These are phyloP conservation scores for Nymphalis io DNA, from an alignment of 1,140 invertebrate genomes.

Conservation along the genomic window DNA sequence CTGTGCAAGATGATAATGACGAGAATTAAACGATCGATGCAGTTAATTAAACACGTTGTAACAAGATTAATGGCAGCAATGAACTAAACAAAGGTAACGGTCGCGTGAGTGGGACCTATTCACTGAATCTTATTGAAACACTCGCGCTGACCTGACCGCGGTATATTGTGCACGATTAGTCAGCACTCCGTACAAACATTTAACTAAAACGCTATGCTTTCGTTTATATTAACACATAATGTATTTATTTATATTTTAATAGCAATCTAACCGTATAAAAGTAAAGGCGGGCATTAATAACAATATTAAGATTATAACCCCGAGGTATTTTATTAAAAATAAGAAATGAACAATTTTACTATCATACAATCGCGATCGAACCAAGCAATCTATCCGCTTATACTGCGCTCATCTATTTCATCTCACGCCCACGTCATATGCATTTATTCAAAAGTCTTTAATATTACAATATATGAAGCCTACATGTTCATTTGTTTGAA, in stretches of 20 bases:
- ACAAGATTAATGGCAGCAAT: slow-evolving; percentile 42
- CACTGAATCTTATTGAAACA: slow-evolving; percentile 36
- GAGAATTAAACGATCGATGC: slow-evolving; percentile 2
- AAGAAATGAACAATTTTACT: too few species aligned
- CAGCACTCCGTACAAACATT: slow-evolving; percentile 19
- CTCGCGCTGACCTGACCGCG: slow-evolving; percentile 10
- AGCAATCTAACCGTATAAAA: too few species aligned
- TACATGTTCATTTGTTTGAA: too few species aligned
- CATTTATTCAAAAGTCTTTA: too few species aligned
- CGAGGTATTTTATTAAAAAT: too few species aligned
- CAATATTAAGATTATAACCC: too few species aligned
- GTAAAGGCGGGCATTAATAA: too few species aligned
- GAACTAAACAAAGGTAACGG: slow-evolving; percentile 44
- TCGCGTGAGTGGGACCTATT: slow-evolving; percentile 43
- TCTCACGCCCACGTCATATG: too few species aligned
- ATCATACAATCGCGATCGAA: too few species aligned
- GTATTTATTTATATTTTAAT: background rate
- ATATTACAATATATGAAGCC: too few species aligned
- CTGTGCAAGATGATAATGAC: background rate
- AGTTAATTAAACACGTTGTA: slow-evolving; percentile 13
- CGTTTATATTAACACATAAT: background rate
- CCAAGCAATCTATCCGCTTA: too few species aligned
- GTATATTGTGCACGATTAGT: slow-evolving; percentile 32
- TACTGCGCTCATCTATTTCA: too few species aligned
- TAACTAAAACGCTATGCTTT: slow-evolving; percentile 13